These are phyloP conservation scores for Sinocyclocheilus rhinocerous DNA, from an alignment of 2,113 vertebrate genomes.

Conservation along the genomic window DNA sequence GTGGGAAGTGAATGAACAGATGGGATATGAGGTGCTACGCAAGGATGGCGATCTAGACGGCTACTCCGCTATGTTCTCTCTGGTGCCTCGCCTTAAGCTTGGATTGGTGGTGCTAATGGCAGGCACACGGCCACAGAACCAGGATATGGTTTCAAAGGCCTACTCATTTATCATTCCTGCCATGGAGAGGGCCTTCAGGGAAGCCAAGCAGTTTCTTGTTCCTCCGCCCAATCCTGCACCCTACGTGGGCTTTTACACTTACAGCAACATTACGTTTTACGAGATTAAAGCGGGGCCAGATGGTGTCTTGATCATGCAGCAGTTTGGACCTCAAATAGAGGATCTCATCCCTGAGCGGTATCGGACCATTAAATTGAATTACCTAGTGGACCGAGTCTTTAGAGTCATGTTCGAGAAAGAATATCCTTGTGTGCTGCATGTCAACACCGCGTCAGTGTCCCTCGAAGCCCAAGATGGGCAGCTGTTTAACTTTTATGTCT, in stretches of 20 bases:
- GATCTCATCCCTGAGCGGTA: constrained; percentile 82
- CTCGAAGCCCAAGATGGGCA: constrained; percentile 89
- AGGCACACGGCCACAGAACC: constrained; percentile 79
- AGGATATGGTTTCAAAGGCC: constrained; percentile 77
- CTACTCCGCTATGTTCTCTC: constrained; percentile 86
- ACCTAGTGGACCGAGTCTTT: constrained; percentile 85
- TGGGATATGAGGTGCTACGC: constrained; percentile 83
- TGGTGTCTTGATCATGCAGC: constrained; percentile 86
- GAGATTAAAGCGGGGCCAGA: constrained; percentile 80
- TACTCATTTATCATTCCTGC: constrained; percentile 84
- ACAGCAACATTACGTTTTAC: constrained; percentile 87
- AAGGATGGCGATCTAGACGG: constrained; percentile 92
- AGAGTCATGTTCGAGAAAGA: constrained; percentile 85
- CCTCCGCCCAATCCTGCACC: constrained; percentile 80
- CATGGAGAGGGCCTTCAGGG: constrained; percentile 81
- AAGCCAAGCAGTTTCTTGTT: constrained; percentile 71
- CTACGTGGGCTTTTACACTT: constrained; percentile 87
- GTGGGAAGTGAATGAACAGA: constrained; percentile 88
- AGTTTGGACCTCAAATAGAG: constrained; percentile 88
- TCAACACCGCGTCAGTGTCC: constrained; percentile 83
- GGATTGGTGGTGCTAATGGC: constrained; percentile 88
- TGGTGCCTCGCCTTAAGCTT: constrained; percentile 84
- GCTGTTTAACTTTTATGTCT: constrained; percentile 85
- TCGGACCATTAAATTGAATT: constrained; percentile 82
- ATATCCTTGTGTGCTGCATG: constrained; percentile 85